Evolutionary conservation across 2,113 vertebrate genomes (phyloP).

Genomic region (Xiphias gladius): DNA sequence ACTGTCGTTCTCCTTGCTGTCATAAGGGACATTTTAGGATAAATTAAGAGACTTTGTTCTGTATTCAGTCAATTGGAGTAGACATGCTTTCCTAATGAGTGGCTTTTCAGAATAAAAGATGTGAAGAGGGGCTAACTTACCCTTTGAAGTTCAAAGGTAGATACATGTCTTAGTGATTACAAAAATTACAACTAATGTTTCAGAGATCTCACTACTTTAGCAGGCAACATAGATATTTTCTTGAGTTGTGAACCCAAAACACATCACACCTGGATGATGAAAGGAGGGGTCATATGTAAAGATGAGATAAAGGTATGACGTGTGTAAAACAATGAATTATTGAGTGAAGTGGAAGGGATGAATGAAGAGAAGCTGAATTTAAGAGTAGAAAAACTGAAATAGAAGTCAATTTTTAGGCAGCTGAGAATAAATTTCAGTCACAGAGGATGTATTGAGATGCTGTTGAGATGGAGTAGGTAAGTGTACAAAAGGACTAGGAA

Average conservation of each 20-base stretch:
- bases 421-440: neutral
- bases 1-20: conserved; percentile 8
- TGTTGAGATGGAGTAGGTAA: neutral
- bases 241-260: neutral
- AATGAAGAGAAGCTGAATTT: neutral
- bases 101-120: conserved; percentile 1
- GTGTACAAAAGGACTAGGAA: neutral
- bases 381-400: no score
- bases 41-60: conserved; percentile 42
- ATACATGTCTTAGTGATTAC: neutral
- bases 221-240: neutral
- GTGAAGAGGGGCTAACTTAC: neutral
- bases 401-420: neutral
- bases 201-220: neutral
- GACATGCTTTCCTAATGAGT: conserved; percentile 1
- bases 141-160: neutral
- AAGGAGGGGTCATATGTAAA: neutral
- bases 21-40: conserved; percentile 33
- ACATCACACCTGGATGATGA: neutral
- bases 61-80: conserved; percentile 10
- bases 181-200: neutral
- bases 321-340: conserved; percentile 1
- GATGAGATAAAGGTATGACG: neutral
- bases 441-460: neutral
- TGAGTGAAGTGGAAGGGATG: neutral